Base-by-base conservation (phyloP, 2,797 vertebrate genomes). In the Coccyzus lansbergi region DNA sequence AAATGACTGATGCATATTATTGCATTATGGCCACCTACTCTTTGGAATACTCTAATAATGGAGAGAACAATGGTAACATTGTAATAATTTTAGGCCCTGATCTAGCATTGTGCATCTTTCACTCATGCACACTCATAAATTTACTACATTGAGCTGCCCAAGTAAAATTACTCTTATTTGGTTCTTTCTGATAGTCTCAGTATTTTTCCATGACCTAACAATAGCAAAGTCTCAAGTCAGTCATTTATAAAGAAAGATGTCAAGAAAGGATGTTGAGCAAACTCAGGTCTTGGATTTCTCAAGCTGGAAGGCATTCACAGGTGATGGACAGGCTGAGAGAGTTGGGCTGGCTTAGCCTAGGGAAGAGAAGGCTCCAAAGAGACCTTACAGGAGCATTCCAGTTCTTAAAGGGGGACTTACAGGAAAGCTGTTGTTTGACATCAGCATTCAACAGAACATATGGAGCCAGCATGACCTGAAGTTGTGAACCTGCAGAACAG, bases 11-110 rank as follows among this genome's bases (percentile, higher is more conserved):
- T 87, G 78, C 21, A n/a, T 44, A 38, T 46, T 46, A 60, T 64
- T 91, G 53, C 12, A 0, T 89, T 85, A 80, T 12, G 44, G 86
- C 49, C 89, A 75, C 89, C 84, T 85, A 52, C 84, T 92, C 78
- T 78, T n/a, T 70, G 67, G 92, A 92, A 95, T 56, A 70, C 64
- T 62, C 67, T 70, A 65, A 84, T 48, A 83, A 77, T 18, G 53
- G 33, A 77, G 40, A 20, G 60, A 91, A 94, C 59, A 91, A 70
- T 53, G 36, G 44, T 31, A 74, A 87, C 22, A 62, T 55, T 86
- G 81, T 58, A 90, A 92, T 64, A 91, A 75, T 11, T 53, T 77
- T 17, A 80, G 79, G 68, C 22, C 52, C 13, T 59, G 7, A 74
- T 60, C 16, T 36, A 21, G 28, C 60, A 46, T 49, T 5, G 3